Base-by-base conservation (phyloP, 35 echinoderm and acorn worm genomes). In the Apostichopus californicus region DNA sequence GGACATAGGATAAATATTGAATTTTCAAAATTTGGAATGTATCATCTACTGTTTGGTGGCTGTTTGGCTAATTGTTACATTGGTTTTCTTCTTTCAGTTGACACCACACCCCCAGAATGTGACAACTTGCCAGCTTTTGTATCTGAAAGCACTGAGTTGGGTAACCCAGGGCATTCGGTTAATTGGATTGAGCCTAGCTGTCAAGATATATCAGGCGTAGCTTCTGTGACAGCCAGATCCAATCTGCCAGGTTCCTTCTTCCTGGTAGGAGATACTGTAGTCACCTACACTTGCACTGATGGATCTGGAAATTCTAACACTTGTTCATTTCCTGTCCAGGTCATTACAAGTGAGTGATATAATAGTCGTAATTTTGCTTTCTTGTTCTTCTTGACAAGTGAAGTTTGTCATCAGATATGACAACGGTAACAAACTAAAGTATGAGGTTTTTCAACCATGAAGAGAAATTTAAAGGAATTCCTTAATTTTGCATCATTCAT, bases 281-380 rank as follows among this genome's bases (percentile, higher is more conserved):
- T 96, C 9, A 94, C 90, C 5, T 96, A 96, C 86, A 92, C 90
- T 9, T 94, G 91, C 22, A 73, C 78, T 11, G 95, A 96, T 90
- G 72, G 80, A 9, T 86, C 91, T 63, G 83, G 77, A 57, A 92
- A 92, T 53, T 14, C 89, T 56, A 86, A 58, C 24, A 77, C 73
- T 14, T 96, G 95, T 65, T 54, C 92, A 17, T 96, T 96, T 84
- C 28, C 54, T 17, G 89, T 96, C 1, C 65, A 64, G 9, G 71
- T 96, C 26, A 55, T 57, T 78, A 26, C 34, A 60, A 73, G 89
- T 91, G 34, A 89, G 24, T 68, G 28, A 34, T 34, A 34, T 34
- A 34, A 34, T 34, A 34, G 28, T 1, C 28, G 28, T 2, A 34
- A 34, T 34, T 34, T 34, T 34, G 28, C 28, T 34, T 34, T 2